Conservation (phyloP, 2,797 vertebrate species). For the Meda fulgida region DNA sequence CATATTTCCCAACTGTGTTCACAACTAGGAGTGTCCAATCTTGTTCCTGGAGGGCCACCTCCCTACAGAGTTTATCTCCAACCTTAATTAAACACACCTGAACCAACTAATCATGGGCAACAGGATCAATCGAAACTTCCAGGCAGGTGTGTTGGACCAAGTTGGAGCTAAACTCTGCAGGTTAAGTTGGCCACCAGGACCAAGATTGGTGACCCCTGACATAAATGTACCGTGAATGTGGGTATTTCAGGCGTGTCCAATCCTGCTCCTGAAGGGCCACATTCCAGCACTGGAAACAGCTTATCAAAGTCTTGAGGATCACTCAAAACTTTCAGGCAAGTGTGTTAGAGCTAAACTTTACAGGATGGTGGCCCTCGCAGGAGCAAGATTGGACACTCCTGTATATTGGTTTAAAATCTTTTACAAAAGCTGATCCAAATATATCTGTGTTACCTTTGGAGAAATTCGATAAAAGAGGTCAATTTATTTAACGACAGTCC, state of each 20-base stretch:
- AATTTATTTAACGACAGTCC: neutral
- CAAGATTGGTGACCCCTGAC: neutral
- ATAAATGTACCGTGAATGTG: neutral
- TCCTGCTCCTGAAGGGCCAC: neutral
- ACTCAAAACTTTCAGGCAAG: neutral
- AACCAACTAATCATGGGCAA: slow-evolving; percentile 1
- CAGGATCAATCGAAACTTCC: neutral
- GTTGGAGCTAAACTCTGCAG: neutral
- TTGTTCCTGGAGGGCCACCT: neutral
- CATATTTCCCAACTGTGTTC: neutral
- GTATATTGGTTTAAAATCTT: neutral
- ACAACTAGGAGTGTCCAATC: neutral
- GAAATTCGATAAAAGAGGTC: neutral
- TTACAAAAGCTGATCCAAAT: neutral
- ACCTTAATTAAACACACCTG: slow-evolving; percentile 7
- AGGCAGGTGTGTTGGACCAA: neutral
- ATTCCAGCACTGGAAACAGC: neutral
- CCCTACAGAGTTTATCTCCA: neutral
- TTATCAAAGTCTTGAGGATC: neutral
- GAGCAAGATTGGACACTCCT: neutral
- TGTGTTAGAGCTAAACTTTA: neutral
- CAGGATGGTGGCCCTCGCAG: neutral
- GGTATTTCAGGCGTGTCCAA: neutral
- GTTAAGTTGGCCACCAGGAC: neutral
- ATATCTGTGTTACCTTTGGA: neutral